Conservation (phyloP, 2,888 invertebrate species). For the Apomyelois bistriatella region DNA sequence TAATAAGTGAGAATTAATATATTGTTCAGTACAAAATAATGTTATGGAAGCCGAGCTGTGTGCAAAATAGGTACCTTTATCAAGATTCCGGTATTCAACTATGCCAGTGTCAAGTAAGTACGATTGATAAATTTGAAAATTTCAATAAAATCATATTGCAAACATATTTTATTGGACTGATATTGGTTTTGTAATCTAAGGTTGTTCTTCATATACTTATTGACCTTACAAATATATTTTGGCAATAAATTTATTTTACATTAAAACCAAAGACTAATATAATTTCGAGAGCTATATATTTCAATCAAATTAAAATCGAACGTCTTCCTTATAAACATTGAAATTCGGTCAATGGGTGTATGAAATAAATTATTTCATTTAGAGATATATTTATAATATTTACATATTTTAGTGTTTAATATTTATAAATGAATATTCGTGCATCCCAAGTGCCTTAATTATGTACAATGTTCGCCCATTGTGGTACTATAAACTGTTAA, state of each 20-base stretch:
- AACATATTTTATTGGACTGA: conserved; percentile 51
- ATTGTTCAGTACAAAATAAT: conserved; percentile 14
- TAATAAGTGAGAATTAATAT: neutral
- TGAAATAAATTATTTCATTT: conserved; percentile 41
- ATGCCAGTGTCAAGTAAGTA: conserved; percentile 49
- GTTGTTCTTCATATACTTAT: conserved; percentile 58
- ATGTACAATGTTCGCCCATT: conserved; percentile 70
- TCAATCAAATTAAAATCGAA: conserved; percentile 41
- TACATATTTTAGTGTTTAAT: conserved; percentile 67
- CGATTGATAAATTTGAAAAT: conserved; percentile 38
- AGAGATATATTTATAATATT: conserved; percentile 49
- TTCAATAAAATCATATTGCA: conserved; percentile 32
- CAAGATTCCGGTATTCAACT: conserved; percentile 42
- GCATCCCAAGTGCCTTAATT: conserved; percentile 76
- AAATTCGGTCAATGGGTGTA: conserved; percentile 56
- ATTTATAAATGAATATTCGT: conserved; percentile 64
- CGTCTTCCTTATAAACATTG: conserved; percentile 54
- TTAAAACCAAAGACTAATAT: conserved; percentile 72
- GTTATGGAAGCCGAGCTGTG: conserved; percentile 3
- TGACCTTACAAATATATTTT: conserved; percentile 46
- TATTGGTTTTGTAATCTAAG: conserved; percentile 50
- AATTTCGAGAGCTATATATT: conserved; percentile 48
- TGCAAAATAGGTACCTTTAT: conserved; percentile 18
- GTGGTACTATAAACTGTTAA: conserved; percentile 73
- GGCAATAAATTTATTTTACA: conserved; percentile 51